These are phyloP conservation scores for Bombus breviceps DNA, from an alignment of 1,140 invertebrate genomes.

Conservation along the genomic window DNA sequence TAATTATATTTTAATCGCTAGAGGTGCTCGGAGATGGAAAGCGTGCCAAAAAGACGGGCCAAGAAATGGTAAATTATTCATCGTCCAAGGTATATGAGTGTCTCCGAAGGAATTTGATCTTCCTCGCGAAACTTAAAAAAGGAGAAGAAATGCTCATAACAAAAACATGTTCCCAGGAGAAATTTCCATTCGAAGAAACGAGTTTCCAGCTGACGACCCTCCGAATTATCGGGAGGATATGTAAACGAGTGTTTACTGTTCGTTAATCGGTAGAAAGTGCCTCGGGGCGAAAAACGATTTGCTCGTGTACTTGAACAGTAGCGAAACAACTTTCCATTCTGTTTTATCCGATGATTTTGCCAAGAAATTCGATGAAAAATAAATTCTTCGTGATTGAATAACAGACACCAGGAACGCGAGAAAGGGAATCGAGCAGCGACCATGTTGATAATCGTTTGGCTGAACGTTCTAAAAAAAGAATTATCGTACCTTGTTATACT, in stretches of 20 bases:
- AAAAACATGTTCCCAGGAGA: not conserved
- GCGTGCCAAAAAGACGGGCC: not conserved
- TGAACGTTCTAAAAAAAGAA: no score
- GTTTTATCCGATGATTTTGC: not conserved
- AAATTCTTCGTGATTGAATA: no score
- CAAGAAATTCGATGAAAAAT: not conserved
- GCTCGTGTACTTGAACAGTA: no score
- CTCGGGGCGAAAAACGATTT: no score
- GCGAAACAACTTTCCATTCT: not conserved
- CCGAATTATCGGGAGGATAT: not conserved
- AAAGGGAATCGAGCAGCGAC: not conserved
- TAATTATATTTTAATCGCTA: no score
- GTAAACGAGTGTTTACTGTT: slow-evolving; percentile 12
- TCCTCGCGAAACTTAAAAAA: not conserved
- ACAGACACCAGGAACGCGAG: no score
- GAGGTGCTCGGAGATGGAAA: not conserved
- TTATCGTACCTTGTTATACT: not conserved
- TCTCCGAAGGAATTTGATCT: no score
- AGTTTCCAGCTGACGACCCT: no score
- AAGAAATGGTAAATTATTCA: not conserved
- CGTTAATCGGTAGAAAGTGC: slow-evolving; percentile 25
- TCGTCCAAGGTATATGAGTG: no score
- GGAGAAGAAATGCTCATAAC: no score
- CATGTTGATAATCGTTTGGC: not conserved
- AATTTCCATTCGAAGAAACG: not conserved